Base-by-base conservation (phyloP, 2,888 invertebrate genomes). In the Epicampocera succincta region DNA sequence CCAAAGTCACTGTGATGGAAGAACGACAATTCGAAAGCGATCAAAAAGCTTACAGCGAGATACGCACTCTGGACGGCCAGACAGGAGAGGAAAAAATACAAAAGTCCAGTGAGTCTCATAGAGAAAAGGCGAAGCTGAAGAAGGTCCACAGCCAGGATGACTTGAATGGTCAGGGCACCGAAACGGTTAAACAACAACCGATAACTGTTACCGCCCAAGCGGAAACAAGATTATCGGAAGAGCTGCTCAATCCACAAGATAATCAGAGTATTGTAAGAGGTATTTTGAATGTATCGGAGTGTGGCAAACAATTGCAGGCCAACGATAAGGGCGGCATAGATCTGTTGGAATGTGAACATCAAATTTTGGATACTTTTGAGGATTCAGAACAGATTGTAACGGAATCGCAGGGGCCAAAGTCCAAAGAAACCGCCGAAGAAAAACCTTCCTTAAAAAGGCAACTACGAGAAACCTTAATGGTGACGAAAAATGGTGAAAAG, bases 261-360 rank as follows among this genome's bases (percentile, higher is more conserved):
- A 90, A 85, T 87, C 90, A 90, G 88, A 90, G 88, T 90, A 90
- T 90, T 89, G 88, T 87, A 78, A 85, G 86, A 85, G 90, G 90
- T 90, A 90, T 87, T 88, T 87, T 90, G 90, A 90, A 88, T 87
- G 87, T 90, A 90, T 90, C 90, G 86, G 90, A 90, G 87, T 87
- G 88, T 86, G 90, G 90, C 85, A 89, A 87, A 65, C 88, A 89
- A 85, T 85, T 87, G 84, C 85, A 87, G 83, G 85, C 87, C 82
- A 84, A 84, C 71, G 85, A 84, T 2, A 85, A 85, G 29, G 86
- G 87, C 12, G 87, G 84, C 25, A 80, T 85, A n/a, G 85, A 85
- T 61, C 85, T 88, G 58, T 86, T 86, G 29, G 90, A 90, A 52
- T 89, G 89, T 75, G 87, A 88, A 42, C 87, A 87, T 79, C 87